A percentile compares a stretch with the other conserved stretches of the same genome.
These are phyloP conservation scores for Hapalemur alaotrensis DNA, from an alignment of 2,797 vertebrate genomes.

Conservation along the genomic window DNA sequence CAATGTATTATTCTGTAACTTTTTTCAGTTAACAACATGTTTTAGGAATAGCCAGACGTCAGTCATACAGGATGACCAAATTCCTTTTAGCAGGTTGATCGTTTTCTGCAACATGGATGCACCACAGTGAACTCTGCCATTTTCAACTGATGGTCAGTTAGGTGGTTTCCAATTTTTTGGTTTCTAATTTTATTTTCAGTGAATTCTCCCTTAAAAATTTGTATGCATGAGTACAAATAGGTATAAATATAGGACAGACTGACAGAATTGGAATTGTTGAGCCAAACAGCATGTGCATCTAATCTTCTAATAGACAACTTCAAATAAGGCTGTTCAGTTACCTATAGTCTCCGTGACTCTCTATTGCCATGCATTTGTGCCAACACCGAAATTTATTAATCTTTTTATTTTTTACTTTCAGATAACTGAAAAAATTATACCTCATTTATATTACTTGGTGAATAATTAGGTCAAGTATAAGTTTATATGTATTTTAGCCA, in stretches of 20 bases:
- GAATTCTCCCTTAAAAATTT: background rate
- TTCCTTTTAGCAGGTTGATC: background rate
- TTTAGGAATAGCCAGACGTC: background rate
- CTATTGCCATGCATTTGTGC: background rate
- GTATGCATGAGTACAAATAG: background rate
- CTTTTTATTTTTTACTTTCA: background rate
- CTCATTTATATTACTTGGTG: background rate
- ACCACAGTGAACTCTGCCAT: background rate
- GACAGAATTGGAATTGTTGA: background rate
- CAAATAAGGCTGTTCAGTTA: background rate
- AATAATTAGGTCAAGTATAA: background rate
- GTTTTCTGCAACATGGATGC: background rate
- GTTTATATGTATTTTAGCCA: background rate
- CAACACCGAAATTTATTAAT: background rate
- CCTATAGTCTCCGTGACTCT: background rate
- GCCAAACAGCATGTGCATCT: background rate
- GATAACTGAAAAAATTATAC: background rate
- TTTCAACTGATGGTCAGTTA: background rate
- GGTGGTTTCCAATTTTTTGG: background rate
- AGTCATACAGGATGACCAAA: background rate
- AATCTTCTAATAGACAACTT: background rate
- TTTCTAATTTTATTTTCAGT: conserved; percentile 29
- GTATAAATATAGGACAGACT: background rate
- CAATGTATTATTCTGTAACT: background rate
- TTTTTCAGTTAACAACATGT: background rate